A percentile compares a stretch with the other conserved stretches of the same genome.
phyloP scores from a whole-genome alignment of 2,888 invertebrate genomes.

The Lycocerus yunnanus region DNA sequence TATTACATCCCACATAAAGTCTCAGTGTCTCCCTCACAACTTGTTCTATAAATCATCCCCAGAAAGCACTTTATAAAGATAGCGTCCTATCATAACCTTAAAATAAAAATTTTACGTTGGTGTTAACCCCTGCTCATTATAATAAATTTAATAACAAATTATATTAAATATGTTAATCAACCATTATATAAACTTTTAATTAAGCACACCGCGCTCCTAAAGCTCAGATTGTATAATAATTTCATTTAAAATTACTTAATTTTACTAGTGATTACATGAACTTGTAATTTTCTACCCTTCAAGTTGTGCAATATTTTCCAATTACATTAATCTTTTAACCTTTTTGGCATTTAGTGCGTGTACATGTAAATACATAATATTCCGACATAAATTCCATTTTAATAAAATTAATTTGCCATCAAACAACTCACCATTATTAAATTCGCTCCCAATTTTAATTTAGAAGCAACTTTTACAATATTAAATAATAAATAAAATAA shows the following conservation, averaged over 20 bases:
- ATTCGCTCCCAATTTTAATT: background rate
- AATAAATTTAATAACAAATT: background rate
- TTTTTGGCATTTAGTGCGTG: background rate
- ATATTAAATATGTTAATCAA: background rate
- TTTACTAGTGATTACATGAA: background rate
- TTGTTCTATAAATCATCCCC: slow-evolving; percentile 18
- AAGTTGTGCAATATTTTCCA: background rate
- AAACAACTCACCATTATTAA: background rate
- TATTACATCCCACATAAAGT: slow-evolving; percentile 16
- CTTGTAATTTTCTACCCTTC: background rate
- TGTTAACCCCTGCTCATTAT: background rate
- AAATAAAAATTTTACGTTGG: background rate
- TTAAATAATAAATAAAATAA: background rate
- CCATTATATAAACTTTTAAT: background rate
- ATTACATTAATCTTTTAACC: background rate
- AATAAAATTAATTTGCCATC: background rate
- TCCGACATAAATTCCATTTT: background rate
- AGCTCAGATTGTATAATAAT: background rate
- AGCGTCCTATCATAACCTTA: background rate
- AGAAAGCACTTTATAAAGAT: background rate
- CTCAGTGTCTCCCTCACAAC: slow-evolving; percentile 16
- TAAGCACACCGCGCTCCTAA: background rate
- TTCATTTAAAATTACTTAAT: background rate
- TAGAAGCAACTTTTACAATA: background rate
- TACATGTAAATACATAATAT: background rate